These are phyloP conservation scores for Coptotermes formosanus DNA, from an alignment of 1,140 invertebrate species.

Conservation along the genomic window DNA sequence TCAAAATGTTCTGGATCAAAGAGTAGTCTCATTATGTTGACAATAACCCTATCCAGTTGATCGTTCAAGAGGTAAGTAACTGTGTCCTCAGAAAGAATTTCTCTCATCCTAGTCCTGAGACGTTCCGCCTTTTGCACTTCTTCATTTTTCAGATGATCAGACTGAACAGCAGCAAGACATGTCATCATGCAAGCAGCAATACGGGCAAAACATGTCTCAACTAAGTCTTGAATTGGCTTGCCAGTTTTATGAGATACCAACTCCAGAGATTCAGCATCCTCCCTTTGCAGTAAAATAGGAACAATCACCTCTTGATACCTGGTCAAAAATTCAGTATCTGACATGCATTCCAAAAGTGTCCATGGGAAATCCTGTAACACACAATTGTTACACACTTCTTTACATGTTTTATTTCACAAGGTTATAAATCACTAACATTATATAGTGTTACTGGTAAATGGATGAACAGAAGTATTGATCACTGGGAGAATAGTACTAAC, in stretches of 20 bases:
- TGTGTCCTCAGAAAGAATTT: not conserved
- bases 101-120: not conserved
- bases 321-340: slow-evolving; percentile 21
- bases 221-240: not conserved
- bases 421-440: too few relatives aligned
- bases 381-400: too few relatives aligned
- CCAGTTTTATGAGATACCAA: not conserved
- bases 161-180: not conserved
- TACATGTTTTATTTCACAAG: too few relatives aligned
- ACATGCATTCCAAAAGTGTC: not conserved
- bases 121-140: not conserved
- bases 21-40: slow-evolving; percentile 42
- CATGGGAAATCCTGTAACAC: not conserved
- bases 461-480: too few relatives aligned
- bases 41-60: slow-evolving; percentile 43
- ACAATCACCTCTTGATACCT: not conserved
- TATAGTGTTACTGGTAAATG: too few relatives aligned
- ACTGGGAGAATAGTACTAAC: too few relatives aligned
- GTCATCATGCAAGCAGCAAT: not conserved
- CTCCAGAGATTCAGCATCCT: not conserved
- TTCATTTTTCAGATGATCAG: not conserved
- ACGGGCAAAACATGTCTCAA: not conserved
- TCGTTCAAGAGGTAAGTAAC: slow-evolving; percentile 38
- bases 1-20: slow-evolving; percentile 44
- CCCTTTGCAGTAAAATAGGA: slow-evolving; percentile 9